A percentile compares a stretch with the other conserved stretches of the same genome.
phyloP scores from a whole-genome alignment of 2,797 vertebrate genomes.

The Mormyrops boulengeri region DNA sequence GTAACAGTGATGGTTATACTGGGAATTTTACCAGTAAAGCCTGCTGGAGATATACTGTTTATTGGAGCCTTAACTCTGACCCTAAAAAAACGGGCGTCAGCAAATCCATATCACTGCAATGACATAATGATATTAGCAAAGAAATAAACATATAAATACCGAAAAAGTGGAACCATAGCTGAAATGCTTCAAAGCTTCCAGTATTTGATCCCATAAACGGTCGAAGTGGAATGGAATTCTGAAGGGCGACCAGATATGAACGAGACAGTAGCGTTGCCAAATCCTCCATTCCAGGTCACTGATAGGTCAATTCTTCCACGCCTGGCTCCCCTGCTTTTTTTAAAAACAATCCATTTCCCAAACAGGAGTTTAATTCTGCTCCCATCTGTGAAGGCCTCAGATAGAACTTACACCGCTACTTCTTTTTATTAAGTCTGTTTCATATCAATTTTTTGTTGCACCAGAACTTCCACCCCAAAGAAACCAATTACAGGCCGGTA shows the following conservation, averaged over 20 bases:
- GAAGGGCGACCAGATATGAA: not conserved
- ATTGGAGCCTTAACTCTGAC: not conserved
- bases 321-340: not conserved
- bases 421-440: conserved; percentile 16
- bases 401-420: not conserved
- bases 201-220: not conserved
- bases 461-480: conserved; percentile 10
- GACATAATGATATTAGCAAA: not conserved
- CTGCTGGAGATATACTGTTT: not conserved
- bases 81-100: not conserved
- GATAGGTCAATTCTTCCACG: not conserved
- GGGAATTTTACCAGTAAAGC: not conserved
- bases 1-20: not conserved
- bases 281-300: not conserved
- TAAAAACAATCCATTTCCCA: not conserved
- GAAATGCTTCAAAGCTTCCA: not conserved
- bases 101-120: not conserved
- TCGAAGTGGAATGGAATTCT: not conserved
- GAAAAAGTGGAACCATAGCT: not conserved
- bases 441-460: conserved; percentile 8
- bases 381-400: not conserved
- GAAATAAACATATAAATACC: not conserved
- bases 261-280: not conserved
- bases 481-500: conserved; percentile 12
- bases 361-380: not conserved